Conservation (phyloP, 2,113 vertebrate genomes). For the Elaphurus davidianus region DNA sequence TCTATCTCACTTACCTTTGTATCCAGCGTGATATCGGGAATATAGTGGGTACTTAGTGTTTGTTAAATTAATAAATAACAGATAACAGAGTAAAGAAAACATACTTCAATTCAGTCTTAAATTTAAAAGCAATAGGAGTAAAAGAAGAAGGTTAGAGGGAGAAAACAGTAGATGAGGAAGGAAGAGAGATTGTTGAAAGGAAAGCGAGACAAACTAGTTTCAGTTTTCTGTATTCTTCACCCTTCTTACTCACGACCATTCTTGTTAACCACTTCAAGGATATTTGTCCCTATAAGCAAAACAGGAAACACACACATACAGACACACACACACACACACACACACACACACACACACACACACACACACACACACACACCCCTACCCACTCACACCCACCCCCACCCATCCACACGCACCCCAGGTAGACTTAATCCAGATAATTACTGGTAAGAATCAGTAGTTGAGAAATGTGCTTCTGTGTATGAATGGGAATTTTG, state of each 20-base stretch:
- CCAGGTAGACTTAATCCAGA: not conserved
- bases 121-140: not conserved
- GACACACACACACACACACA: too few relatives aligned
- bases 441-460: not conserved
- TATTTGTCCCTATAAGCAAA: not conserved
- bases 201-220: not conserved
- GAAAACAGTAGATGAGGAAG: not conserved
- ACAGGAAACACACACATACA: not conserved
- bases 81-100: not conserved
- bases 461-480: slow-evolving; percentile 8
- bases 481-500: not conserved
- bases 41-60: not conserved
- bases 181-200: not conserved
- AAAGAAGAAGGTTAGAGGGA: not conserved
- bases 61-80: not conserved
- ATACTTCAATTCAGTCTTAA: not conserved
- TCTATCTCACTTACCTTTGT: not conserved
- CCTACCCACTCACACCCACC: not conserved
- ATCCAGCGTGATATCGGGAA: not conserved
- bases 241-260: not conserved
- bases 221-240: not conserved
- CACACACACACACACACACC: not conserved
- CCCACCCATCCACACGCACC: not conserved
- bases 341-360: not conserved
- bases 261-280: not conserved